Conservation (phyloP, 1,140 invertebrate species). For the Stratiolaelaps scimitus region DNA sequence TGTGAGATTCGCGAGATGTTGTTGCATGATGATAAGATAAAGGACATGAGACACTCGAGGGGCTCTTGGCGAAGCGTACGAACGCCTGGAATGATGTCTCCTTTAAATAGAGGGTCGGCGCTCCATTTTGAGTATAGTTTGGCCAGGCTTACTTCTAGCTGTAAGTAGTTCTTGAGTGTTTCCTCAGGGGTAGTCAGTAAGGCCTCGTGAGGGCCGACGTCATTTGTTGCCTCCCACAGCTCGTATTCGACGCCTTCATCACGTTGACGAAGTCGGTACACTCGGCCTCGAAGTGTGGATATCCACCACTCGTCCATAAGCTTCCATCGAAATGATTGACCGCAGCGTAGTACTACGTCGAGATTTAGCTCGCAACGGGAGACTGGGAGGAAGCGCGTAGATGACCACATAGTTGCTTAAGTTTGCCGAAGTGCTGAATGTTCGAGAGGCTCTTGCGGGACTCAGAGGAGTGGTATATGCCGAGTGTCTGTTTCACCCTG, state of each 20-base stretch:
- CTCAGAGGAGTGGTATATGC: too few species aligned
- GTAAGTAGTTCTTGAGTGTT: slow-evolving; percentile 44
- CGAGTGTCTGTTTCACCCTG: too few species aligned
- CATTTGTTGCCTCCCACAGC: slow-evolving; percentile 27
- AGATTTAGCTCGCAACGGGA: slow-evolving; percentile 31
- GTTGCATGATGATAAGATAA: slow-evolving; percentile 95
- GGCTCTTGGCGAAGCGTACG: slow-evolving; percentile 82
- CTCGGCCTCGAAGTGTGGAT: slow-evolving; percentile 27
- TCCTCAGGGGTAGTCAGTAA: slow-evolving; percentile 21
- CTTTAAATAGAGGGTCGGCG: slow-evolving; percentile 54
- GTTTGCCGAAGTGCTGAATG: too few species aligned
- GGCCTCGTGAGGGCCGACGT: neutral
- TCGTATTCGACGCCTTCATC: slow-evolving; percentile 25
- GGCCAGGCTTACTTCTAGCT: slow-evolving; percentile 49
- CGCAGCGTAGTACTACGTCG: slow-evolving; percentile 29
- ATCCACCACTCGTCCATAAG: slow-evolving; percentile 18
- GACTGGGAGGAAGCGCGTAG: neutral
- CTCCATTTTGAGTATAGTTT: slow-evolving; percentile 61
- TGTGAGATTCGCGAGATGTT: slow-evolving; percentile 75
- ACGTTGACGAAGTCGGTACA: slow-evolving; percentile 2
- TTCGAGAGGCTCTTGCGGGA: too few species aligned
- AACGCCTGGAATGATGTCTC: slow-evolving; percentile 60
- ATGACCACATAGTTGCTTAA: neutral
- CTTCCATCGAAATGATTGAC: slow-evolving; percentile 33
- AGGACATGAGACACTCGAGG: slow-evolving; percentile 82